Conservation (phyloP, 1,140 invertebrate genomes). For the Lysiphlebus fabarum region DNA sequence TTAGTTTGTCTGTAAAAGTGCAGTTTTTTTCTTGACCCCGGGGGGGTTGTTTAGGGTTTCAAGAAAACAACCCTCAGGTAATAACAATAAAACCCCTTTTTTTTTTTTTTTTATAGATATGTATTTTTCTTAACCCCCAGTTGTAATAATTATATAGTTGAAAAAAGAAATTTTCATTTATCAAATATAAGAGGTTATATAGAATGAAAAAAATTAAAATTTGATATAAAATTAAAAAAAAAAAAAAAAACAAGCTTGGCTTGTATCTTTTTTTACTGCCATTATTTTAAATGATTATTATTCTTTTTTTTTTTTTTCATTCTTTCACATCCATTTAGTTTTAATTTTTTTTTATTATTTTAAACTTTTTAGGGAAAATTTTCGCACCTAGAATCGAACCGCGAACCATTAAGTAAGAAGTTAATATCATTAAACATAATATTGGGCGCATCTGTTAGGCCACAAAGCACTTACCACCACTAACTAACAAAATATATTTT, state of each 20-base stretch:
- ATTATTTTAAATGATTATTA: background rate
- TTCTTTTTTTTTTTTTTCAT: conserved; percentile 7
- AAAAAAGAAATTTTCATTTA: conserved; percentile 16
- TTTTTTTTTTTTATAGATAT: conserved; percentile 22
- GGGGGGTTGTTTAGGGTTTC: background rate
- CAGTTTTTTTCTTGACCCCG: conserved; percentile 11
- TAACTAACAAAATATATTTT: background rate
- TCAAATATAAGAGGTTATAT: conserved; percentile 11
- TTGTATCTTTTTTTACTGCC: background rate
- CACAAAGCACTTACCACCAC: conserved; percentile 53
- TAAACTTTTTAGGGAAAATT: conserved; percentile 21
- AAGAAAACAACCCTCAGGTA: conserved; percentile 16
- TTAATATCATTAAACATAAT: conserved; percentile 59
- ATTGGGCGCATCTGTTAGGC: conserved; percentile 57
- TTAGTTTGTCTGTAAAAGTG: conserved; percentile 8
- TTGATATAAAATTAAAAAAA: no score
- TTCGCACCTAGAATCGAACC: conserved; percentile 56
- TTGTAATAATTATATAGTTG: conserved; percentile 13
- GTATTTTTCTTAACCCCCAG: conserved; percentile 14
- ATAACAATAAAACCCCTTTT: conserved; percentile 33
- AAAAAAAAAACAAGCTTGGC: background rate
- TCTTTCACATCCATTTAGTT: background rate
- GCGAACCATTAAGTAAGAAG: conserved; percentile 57
- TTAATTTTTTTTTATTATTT: background rate
- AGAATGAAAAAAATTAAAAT: conserved; percentile 12